Conservation (phyloP, 1,140 invertebrate genomes). For the Magallana ariakensis region DNA sequence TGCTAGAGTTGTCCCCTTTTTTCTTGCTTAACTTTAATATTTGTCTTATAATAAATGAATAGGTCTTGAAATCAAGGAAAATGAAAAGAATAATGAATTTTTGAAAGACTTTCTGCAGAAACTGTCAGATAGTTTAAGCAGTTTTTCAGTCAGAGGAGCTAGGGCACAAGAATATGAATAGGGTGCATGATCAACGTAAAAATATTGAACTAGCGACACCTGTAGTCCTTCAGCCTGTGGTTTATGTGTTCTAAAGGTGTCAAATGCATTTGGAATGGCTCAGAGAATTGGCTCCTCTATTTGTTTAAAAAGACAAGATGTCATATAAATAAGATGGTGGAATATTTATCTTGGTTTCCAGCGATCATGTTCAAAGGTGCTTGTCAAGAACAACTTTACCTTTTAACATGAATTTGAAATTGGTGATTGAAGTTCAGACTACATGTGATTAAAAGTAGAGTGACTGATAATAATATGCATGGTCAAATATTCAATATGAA, state of each 20-base stretch:
- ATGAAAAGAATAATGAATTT: no score
- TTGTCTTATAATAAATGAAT: no score
- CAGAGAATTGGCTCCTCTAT: conserved; percentile 16
- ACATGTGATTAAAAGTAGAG: not conserved
- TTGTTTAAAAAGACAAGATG: conserved; percentile 2
- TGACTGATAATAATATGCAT: no score
- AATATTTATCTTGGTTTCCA: conserved; percentile 19
- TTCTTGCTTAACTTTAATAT: no score
- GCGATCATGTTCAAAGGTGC: not conserved
- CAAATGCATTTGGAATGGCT: conserved; percentile 12
- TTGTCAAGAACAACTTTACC: conserved; percentile 13
- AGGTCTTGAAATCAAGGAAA: no score
- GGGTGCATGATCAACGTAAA: not conserved
- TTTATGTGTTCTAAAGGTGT: conserved; percentile 37
- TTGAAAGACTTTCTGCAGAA: no score
- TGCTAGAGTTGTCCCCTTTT: no score
- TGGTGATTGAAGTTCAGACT: not conserved
- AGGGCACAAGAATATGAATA: no score
- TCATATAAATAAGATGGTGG: conserved; percentile 4
- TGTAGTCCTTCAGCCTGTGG: conserved; percentile 16
- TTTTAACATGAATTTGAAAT: conserved; percentile 8
- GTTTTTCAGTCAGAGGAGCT: no score
- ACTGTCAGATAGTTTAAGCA: no score
- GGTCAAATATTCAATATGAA: not conserved
- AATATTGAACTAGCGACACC: conserved; percentile 5